A percentile compares a stretch with the other conserved stretches of the same genome.
phyloP scores from a whole-genome alignment of 2,113 vertebrate species.

The Brachirus orientalis region DNA sequence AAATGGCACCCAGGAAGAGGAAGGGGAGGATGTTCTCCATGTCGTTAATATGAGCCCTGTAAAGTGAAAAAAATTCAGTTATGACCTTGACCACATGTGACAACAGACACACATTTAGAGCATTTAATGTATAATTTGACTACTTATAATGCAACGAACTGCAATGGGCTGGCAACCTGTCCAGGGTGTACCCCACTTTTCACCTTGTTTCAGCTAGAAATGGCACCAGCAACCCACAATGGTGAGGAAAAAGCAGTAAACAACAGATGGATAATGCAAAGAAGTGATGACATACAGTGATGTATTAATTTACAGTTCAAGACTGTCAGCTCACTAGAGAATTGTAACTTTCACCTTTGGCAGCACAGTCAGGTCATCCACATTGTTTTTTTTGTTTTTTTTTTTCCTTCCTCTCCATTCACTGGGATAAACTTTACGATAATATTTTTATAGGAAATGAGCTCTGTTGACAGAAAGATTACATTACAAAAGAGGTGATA shows the following conservation, averaged over 20 bases:
- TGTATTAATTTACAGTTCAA: not conserved
- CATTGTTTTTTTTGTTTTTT: not conserved
- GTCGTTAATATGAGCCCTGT: slow-evolving; percentile 91
- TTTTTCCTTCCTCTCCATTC: slow-evolving; percentile 20
- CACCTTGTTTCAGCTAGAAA: too few species aligned
- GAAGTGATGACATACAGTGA: too few species aligned
- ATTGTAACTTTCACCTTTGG: not conserved
- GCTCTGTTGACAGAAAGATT: not conserved
- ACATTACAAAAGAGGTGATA: not conserved
- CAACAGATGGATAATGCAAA: too few species aligned
- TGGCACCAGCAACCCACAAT: too few species aligned
- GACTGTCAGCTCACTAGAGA: not conserved
- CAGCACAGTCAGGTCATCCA: not conserved
- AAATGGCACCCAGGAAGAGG: slow-evolving; percentile 92
- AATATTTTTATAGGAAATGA: slow-evolving; percentile 13
- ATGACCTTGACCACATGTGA: too few species aligned
- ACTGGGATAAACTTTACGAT: not conserved
- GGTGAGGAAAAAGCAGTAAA: too few species aligned
- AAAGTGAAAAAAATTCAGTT: not conserved
- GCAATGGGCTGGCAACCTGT: too few species aligned
- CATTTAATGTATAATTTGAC: too few species aligned
- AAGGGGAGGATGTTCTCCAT: slow-evolving; percentile 97
- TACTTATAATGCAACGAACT: too few species aligned
- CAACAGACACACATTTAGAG: too few species aligned
- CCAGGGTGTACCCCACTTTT: too few species aligned